A percentile compares a stretch with the other conserved stretches of the same genome.
phyloP scores from a whole-genome alignment of 2,113 vertebrate genomes.

The Papio anubis region DNA sequence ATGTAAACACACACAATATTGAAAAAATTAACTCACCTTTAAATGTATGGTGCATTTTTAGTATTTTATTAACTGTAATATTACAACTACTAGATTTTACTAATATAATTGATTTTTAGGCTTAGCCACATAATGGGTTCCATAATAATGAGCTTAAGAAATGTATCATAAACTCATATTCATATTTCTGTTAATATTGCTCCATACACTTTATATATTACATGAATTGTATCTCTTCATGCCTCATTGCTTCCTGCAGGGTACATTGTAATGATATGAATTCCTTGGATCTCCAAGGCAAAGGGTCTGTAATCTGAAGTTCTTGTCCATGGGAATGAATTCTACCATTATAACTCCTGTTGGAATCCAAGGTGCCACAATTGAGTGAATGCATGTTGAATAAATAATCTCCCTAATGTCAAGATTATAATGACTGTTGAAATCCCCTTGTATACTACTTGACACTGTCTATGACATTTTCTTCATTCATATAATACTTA shows the following conservation, averaged over 20 bases:
- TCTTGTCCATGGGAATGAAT: neutral
- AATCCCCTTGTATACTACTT: neutral
- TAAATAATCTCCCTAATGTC: neutral
- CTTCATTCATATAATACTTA: neutral
- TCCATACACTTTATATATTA: constrained; percentile 42
- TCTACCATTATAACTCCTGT: neutral
- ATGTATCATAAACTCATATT: constrained; percentile 32
- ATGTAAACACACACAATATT: constrained; percentile 45
- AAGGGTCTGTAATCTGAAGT: neutral
- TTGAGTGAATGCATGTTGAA: neutral
- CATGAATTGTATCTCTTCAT: constrained; percentile 50
- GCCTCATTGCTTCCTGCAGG: constrained; percentile 61
- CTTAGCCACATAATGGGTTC: constrained; percentile 63
- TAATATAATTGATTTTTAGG: constrained; percentile 60
- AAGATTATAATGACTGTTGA: neutral
- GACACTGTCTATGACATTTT: neutral
- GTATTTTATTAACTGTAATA: constrained; percentile 73
- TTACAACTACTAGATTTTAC: constrained; percentile 65
- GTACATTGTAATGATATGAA: neutral
- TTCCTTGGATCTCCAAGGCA: constrained; percentile 52
- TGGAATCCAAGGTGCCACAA: neutral
- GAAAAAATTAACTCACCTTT: constrained; percentile 61
- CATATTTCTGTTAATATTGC: constrained; percentile 26
- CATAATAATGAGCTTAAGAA: constrained; percentile 68
- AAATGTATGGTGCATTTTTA: constrained; percentile 47